phyloP scores from a whole-genome alignment of 2,113 vertebrate species.

The Ivindomyrus marchei region DNA sequence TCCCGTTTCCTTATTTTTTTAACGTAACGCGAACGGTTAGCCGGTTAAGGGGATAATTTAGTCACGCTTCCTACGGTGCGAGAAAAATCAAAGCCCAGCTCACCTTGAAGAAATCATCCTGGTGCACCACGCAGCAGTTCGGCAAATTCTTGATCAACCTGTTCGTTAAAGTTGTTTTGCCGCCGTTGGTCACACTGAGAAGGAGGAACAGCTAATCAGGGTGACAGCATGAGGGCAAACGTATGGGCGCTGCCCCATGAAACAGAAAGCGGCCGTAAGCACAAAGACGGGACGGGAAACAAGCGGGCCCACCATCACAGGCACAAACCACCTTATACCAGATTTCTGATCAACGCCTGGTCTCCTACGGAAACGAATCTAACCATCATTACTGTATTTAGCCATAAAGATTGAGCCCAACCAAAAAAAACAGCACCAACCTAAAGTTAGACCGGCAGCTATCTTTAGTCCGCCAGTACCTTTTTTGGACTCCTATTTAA shows the following conservation, averaged over 20 bases:
- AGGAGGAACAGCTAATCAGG: neutral
- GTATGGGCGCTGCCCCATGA: neutral
- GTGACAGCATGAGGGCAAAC: neutral
- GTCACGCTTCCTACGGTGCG: neutral
- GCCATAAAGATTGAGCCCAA: neutral
- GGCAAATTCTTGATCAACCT: slow-evolving; percentile 60
- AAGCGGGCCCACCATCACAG: neutral
- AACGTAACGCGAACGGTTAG: neutral
- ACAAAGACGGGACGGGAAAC: neutral
- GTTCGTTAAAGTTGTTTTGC: slow-evolving; percentile 69
- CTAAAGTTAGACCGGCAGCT: neutral
- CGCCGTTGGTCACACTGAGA: slow-evolving; percentile 71
- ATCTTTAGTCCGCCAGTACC: neutral
- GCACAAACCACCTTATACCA: neutral
- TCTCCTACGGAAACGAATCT: neutral
- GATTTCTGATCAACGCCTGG: neutral
- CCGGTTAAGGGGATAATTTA: neutral
- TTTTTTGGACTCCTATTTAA: neutral
- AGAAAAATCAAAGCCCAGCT: slow-evolving; percentile 7
- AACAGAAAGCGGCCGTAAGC: neutral
- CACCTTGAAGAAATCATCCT: slow-evolving; percentile 76
- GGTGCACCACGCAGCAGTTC: slow-evolving; percentile 70
- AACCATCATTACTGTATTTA: neutral
- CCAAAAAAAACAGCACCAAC: neutral
- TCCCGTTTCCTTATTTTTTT: neutral